A percentile compares a stretch with the other conserved stretches of the same genome.
These are phyloP conservation scores for Scaptomyza tumidula DNA, from an alignment of 2,888 invertebrate genomes.

Conservation along the genomic window DNA sequence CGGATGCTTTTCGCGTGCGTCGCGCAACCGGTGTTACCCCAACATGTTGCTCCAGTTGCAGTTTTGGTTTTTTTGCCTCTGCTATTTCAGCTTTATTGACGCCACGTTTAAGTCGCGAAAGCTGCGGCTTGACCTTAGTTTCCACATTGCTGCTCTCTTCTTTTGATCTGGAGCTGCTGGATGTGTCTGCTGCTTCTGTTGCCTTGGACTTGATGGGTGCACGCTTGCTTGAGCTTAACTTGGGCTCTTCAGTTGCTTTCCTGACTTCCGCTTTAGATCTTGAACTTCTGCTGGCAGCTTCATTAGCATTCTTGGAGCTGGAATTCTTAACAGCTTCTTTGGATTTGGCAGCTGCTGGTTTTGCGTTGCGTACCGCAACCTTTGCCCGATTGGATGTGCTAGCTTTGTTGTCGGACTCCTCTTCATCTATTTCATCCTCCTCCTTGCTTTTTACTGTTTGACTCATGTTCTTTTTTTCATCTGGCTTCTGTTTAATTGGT, in stretches of 20 bases:
- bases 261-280: constrained; percentile 2
- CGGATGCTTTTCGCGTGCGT: constrained; percentile 62
- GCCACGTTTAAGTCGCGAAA: constrained; percentile 44
- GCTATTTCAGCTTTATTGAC: constrained; percentile 2
- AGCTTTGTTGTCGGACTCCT: constrained; percentile 17
- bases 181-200: constrained; percentile 8
- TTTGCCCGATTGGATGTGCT: constrained; percentile 17
- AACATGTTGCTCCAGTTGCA: constrained; percentile 22
- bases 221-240: neutral
- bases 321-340: constrained; percentile 13
- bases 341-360: constrained; percentile 4
- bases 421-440: constrained; percentile 23
- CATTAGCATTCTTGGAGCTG: constrained; percentile 14
- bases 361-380: constrained; percentile 1
- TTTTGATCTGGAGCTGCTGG: constrained; percentile 12
- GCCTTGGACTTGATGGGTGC: neutral
- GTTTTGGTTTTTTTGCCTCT: constrained; percentile 42
- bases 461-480: constrained; percentile 49
- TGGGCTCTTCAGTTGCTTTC: neutral
- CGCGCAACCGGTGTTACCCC: constrained; percentile 57
- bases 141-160: neutral
- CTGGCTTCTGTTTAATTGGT: constrained; percentile 85
- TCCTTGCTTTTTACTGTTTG: constrained; percentile 22
- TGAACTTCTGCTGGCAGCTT: constrained; percentile 1
- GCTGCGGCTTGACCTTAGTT: constrained; percentile 31